A percentile compares a stretch with the other conserved stretches of the same genome.
These are phyloP conservation scores for Ctenodactylus gundi DNA, from an alignment of 2,113 vertebrate genomes.

Conservation along the genomic window DNA sequence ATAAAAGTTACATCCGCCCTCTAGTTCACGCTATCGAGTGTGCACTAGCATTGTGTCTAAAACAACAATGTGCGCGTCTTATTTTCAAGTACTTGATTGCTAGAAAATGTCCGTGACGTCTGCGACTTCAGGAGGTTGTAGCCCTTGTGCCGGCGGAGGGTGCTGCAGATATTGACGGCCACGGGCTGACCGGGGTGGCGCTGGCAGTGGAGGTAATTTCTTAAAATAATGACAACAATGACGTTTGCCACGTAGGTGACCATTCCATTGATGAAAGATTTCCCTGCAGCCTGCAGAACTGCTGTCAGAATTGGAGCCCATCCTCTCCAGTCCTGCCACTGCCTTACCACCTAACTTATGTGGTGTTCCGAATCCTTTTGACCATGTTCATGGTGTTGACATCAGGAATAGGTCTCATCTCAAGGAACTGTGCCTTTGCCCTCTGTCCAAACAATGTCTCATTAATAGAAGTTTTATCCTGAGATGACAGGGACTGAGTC, in stretches of 20 bases:
- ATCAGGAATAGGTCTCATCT: background rate
- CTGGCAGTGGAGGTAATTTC: background rate
- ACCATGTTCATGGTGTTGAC: rapidly evolving
- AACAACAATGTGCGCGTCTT: background rate
- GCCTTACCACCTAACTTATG: background rate
- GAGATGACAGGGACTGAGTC: too few species aligned
- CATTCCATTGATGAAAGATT: background rate
- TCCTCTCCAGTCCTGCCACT: background rate
- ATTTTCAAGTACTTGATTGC: background rate
- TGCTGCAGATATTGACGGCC: rapidly evolving
- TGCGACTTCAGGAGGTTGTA: background rate
- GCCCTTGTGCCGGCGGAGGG: background rate
- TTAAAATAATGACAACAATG: background rate
- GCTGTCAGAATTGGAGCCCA: background rate
- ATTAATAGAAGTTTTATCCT: rapidly evolving
- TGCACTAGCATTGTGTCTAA: background rate
- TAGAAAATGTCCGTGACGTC: background rate
- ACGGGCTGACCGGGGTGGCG: background rate
- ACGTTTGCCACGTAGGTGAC: background rate
- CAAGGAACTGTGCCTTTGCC: background rate
- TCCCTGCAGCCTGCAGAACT: background rate
- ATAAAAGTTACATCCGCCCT: background rate
- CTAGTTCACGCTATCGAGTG: background rate
- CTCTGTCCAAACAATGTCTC: too few species aligned
- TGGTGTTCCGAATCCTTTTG: background rate